Evolutionary conservation across 1,140 invertebrate genomes (phyloP), one percentile per base, ranked within the genome.

Genomic region (Marisa cornuarietis): DNA sequence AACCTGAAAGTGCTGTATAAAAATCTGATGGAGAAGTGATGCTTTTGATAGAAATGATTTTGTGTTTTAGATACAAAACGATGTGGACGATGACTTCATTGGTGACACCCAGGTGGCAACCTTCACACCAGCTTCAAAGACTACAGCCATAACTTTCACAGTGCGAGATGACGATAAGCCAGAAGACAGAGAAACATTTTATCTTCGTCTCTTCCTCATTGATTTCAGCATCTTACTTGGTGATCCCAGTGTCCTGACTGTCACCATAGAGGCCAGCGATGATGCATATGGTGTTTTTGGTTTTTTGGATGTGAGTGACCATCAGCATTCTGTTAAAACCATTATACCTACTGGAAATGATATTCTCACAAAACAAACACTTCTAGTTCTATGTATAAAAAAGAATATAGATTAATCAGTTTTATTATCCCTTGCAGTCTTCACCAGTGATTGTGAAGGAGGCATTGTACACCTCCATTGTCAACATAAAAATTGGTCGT

Each of bases 201-300:
- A 77, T 26, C 81, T 90, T 42, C 69, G 80, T 26, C 80, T 91
- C 14, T 66, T 78, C 22, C 75, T 85, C 1, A 76, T 86, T 1
- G 83, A 75, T 31, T 71, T 61, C 81, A 62, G 16, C 78, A 81
- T 5, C 78, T 84, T 51, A 3, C 80, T 87, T 8, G 85, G 74
- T 4, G 24, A 74, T 16, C 87, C 85, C 13, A 81, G 68, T 52
- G 79, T 79, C 13, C 82, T 86, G 18, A 79, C 77, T 20, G 83
- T 90, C 6, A 88, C 81, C 54, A 88, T 90, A 31, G 63, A 75
- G 22, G 88, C 89, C 61, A 91, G 88, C 81, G 90, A 91, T 85
- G 88, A 90, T 85, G 88, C 86, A 14, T 89, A 87, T 85, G 90
- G 90, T 71, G 84, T 89, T 10, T 89, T 90, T 79, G 82, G 83